Base-by-base conservation (phyloP, 2,797 vertebrate genomes). In the Sebastes goodei region DNA sequence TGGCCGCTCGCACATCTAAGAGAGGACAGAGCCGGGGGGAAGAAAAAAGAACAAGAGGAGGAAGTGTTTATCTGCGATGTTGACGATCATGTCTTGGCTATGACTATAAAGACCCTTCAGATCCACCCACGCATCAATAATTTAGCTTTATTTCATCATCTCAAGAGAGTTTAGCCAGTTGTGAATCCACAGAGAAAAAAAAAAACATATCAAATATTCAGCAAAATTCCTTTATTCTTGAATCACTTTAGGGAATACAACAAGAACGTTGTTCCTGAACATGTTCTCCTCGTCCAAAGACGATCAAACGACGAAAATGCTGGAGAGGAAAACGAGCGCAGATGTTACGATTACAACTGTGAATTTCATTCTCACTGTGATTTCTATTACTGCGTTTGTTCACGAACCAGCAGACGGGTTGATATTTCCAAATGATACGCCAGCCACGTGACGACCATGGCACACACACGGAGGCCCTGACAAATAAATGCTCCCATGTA, bases 1-100 rank as follows among this genome's bases (percentile, higher is more conserved):
- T 96, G 20, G 98, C 99, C 27, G 98, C 98, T 65, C 98, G 97
- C 65, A 99, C 98, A 61, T 99, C 99, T 99, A 80, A 83, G 79
- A 84, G 67, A 80, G 56, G 52, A 74, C 60, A 83, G 74, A 80
- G 77, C 27, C 73, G 2, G 11, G 49, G 75, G 72, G 53, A 42
- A 42, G 65, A 56, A 71, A 55, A 70, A 67, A 76, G 67, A 61
- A 35, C 56, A 53, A 20, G 84, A 90, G 67, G 75, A 42, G 53
- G 74, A 80, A 83, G 81, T 86, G 80, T 90, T 91, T 86, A 91
- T 91, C 86, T 87, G 77, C 25, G 57, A 78, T 59, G 79, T 76
- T 80, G 84, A 86, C 55, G 83, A 81, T 90, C 86, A 85, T 57
- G 85, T 88, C 89, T 93, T 92, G 88, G 93, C 91, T 71, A 74